A percentile compares a stretch with the other conserved stretches of the same genome.
Conservation (phyloP, 2,797 vertebrate species). For the Acanthurus tractus region DNA sequence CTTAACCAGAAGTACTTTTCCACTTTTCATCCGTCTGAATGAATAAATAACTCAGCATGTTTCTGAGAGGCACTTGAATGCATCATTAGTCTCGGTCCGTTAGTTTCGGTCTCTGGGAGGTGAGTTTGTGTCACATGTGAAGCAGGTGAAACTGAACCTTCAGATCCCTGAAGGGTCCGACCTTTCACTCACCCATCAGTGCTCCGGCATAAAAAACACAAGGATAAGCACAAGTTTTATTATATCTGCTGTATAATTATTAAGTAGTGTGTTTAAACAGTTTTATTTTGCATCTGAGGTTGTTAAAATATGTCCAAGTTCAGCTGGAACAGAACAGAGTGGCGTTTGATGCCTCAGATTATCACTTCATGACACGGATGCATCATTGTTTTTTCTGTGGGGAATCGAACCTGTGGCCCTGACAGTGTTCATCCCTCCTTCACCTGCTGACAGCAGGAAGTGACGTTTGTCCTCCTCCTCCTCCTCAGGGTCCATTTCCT, state of each 20-base stretch:
- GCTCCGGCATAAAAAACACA: too few species aligned
- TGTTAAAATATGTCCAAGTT: background rate
- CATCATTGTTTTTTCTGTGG: background rate
- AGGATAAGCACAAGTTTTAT: too few species aligned
- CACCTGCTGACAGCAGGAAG: background rate
- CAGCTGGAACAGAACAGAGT: too few species aligned
- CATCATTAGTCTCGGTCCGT: background rate
- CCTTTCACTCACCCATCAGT: background rate
- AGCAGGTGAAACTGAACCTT: background rate
- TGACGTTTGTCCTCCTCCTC: background rate
- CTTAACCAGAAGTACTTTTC: background rate
- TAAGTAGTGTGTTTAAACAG: background rate
- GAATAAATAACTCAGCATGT: background rate
- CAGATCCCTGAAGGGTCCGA: background rate
- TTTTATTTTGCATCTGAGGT: background rate
- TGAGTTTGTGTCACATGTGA: background rate
- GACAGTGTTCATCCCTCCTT: background rate
- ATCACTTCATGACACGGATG: background rate
- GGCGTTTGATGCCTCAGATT: background rate
- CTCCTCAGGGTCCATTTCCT: slow-evolving; percentile 92
- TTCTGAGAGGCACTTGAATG: slow-evolving; percentile 7
- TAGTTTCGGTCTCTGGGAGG: background rate
- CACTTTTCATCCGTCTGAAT: background rate
- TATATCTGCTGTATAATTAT: background rate
- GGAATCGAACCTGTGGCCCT: background rate